Conservation (phyloP, 2,113 vertebrate genomes). For the Reinhardtius hippoglossoides region DNA sequence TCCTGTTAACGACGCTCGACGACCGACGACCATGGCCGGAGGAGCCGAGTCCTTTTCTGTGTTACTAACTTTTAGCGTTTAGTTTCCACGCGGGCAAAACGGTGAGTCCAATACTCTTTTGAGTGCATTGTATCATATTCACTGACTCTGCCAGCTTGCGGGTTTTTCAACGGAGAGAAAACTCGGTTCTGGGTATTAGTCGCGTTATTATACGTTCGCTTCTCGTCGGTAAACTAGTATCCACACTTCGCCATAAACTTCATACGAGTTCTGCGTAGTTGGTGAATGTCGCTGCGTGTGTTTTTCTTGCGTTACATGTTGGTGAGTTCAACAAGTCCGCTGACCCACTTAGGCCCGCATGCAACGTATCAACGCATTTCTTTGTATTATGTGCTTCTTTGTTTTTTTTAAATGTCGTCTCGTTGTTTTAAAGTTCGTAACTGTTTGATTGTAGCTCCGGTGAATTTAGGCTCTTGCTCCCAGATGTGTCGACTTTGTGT, state of each 20-base stretch:
- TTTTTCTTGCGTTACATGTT: background rate
- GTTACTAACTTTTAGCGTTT: background rate
- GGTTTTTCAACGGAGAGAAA: background rate
- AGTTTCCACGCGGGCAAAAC: background rate
- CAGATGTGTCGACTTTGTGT: background rate
- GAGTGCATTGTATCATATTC: background rate
- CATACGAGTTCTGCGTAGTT: background rate
- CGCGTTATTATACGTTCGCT: background rate
- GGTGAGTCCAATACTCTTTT: background rate
- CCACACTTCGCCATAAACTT: background rate
- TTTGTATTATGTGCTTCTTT: background rate
- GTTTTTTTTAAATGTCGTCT: no score
- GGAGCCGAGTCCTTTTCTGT: background rate
- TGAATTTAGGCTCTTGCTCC: background rate
- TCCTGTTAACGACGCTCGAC: constrained; percentile 44
- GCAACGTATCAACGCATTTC: background rate
- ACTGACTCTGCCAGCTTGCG: background rate
- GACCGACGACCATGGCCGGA: constrained; percentile 40
- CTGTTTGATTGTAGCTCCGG: no score
- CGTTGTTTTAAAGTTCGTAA: background rate
- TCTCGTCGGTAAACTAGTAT: background rate
- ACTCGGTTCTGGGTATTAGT: background rate
- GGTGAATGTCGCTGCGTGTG: background rate
- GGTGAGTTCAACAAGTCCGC: background rate
- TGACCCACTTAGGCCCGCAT: background rate